phyloP scores from a whole-genome alignment of 2,797 vertebrate genomes.

The Borostomias antarcticus region DNA sequence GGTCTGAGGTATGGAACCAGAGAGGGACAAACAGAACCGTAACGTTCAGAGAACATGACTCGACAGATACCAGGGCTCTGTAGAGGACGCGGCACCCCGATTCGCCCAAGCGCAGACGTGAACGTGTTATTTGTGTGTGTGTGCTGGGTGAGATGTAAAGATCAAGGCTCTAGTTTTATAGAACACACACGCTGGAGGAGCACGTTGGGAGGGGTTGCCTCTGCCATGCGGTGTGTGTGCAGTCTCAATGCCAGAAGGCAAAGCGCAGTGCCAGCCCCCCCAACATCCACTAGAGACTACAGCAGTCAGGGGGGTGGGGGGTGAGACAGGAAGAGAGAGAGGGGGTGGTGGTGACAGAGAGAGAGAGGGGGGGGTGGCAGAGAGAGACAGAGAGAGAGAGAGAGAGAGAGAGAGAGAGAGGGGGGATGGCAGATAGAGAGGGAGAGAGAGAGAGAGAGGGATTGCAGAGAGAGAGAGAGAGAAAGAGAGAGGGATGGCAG shows the following conservation, averaged over 20 bases:
- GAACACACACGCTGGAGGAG: constrained; percentile 56
- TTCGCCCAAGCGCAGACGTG: not conserved
- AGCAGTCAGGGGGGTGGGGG: constrained; percentile 67
- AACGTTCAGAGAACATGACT: not conserved
- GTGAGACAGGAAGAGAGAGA: constrained; percentile 66
- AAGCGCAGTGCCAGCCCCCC: constrained; percentile 68
- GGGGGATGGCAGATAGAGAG: too few relatives aligned
- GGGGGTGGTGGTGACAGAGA: constrained; percentile 32
- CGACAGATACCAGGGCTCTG: not conserved
- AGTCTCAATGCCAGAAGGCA: constrained; percentile 43
- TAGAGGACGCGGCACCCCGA: not conserved
- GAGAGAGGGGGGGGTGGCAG: constrained; percentile 24
- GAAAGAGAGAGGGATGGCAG: constrained; percentile 39
- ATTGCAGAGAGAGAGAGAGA: constrained; percentile 43
- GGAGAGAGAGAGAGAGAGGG: constrained; percentile 41
- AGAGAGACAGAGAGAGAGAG: constrained; percentile 33
- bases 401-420: constrained; percentile 29
- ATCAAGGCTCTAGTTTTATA: constrained; percentile 23
- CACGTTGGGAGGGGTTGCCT: constrained; percentile 60
- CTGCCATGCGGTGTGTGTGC: constrained; percentile 54
- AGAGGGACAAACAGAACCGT: constrained; percentile 21
- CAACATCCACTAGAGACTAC: constrained; percentile 71
- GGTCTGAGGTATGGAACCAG: constrained; percentile 48
- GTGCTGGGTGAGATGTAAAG: constrained; percentile 51
- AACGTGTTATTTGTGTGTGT: constrained; percentile 39